Conservation (phyloP, 30 jellyfish, hydroid and myxozoan genomes). For the Turritopsis dohrnii region DNA sequence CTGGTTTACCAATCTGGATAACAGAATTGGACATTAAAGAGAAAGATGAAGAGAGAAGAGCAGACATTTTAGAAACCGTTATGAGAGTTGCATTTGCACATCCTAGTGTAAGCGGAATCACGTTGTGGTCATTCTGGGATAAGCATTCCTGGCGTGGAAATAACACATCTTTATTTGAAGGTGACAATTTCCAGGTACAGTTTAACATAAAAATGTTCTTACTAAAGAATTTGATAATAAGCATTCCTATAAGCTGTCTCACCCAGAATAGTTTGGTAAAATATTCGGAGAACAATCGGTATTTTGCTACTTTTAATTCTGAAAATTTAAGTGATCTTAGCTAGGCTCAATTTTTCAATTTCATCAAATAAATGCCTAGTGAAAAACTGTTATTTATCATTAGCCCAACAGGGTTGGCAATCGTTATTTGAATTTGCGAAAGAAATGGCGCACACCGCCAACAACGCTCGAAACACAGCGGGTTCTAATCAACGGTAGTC, state of each 20-base stretch:
- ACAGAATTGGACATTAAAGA: slow-evolving; percentile 78
- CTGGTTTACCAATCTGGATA: slow-evolving; percentile 91
- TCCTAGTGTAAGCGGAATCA: slow-evolving; percentile 70
- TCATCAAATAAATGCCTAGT: too few relatives aligned
- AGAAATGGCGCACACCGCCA: slow-evolving; percentile 56
- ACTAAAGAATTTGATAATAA: too few relatives aligned
- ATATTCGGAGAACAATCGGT: too few relatives aligned
- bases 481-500: slow-evolving; percentile 36
- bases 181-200: slow-evolving; percentile 49
- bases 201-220: too few relatives aligned
- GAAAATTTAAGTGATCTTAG: neutral
- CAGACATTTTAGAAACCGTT: slow-evolving; percentile 56
- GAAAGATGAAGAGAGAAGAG: slow-evolving; percentile 56
- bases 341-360: neutral
- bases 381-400: too few relatives aligned
- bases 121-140: slow-evolving; percentile 87
- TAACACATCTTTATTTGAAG: slow-evolving; percentile 63
- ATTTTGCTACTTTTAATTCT: too few relatives aligned
- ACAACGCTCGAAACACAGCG: slow-evolving; percentile 29
- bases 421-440: slow-evolving; percentile 48
- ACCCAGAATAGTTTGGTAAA: neutral
- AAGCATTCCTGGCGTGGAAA: slow-evolving; percentile 82
- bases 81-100: slow-evolving; percentile 77
- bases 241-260: too few relatives aligned
- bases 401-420: slow-evolving; percentile 65